Evolutionary conservation across 2,797 vertebrate genomes (phyloP), one percentile per base, ranked within the genome.

Genomic region (Takifugu ocellatus): DNA sequence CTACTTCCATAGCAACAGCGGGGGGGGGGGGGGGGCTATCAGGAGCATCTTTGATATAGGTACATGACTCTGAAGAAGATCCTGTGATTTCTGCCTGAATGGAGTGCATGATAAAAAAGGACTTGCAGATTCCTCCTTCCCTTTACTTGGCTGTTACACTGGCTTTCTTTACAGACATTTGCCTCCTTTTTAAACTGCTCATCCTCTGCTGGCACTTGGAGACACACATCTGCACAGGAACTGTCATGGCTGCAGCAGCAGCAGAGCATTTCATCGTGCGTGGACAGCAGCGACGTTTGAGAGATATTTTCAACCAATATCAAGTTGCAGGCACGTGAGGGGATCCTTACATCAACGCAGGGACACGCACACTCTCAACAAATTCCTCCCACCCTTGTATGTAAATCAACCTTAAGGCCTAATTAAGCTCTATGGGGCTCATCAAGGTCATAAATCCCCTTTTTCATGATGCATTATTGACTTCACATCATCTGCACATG

Each of bases 1-100:
- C 81, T 89, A 89, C 92, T 91, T 93, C 92, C 91, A 93, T 93
- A 91, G 87, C 90, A 92, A 92, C 92, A 93, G 93, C 87, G 89
- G 92, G 92, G 87, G 88, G 90, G 91, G 93, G 86, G 89, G 92
- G 92, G 86, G 89, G 90, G 91, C 93, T 89, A 92, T 93, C 91
- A 87, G 90, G 86, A 92, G 85, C 87, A 94, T 93, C 91, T 95
- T 90, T 91, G 89, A 91, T 90, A 94, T 90, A 94, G 89, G 91
- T 92, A 92, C 90, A 90, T 92, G 90, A 91, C 83, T 86, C 75
- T 91, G 88, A 89, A 88, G 81, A 81, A 87, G 72, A 84, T 83
- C 76, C 82, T 83, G 79, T 88, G 81, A 87, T 89, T 89, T 88
- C 77, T 78, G 62, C 76, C 68, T 66, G 74, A 83, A 92, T 87